These are phyloP conservation scores for Physocephala rufipes DNA, from an alignment of 2,888 invertebrate species.

Conservation along the genomic window DNA sequence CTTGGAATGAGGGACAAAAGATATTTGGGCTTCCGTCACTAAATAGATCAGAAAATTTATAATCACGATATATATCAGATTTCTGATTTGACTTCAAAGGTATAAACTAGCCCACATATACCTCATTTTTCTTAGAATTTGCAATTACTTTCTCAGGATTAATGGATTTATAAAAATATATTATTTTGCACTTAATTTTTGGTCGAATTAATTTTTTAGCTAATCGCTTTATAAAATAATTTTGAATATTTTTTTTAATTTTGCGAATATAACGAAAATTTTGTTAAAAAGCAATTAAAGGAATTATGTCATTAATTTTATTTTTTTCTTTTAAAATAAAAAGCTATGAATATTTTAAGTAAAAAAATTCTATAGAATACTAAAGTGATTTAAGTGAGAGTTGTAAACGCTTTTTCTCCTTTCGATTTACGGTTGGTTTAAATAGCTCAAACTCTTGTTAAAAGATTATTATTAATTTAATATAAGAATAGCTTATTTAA, in stretches of 20 bases:
- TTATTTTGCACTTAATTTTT: not conserved
- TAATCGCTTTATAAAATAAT: conserved; percentile 12
- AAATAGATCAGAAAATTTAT: too few relatives aligned
- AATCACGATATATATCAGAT: too few relatives aligned
- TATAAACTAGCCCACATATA: not conserved
- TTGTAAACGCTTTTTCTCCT: not conserved
- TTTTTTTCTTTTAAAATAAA: not conserved
- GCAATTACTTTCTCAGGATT: conserved; percentile 1
- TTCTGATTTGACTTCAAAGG: too few relatives aligned
- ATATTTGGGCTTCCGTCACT: not conserved
- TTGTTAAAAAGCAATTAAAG: conserved; percentile 17
- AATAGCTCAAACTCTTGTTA: too few relatives aligned
- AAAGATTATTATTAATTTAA: too few relatives aligned
- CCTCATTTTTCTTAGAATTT: conserved; percentile 20
- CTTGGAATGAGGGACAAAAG: not conserved
- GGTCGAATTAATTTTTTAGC: not conserved
- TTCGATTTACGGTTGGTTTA: not conserved
- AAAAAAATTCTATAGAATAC: conserved; percentile 1
- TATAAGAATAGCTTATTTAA: too few relatives aligned
- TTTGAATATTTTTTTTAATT: conserved; percentile 19
- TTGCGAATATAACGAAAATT: conserved; percentile 23
- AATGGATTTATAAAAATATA: not conserved
- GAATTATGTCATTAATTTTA: conserved; percentile 9
- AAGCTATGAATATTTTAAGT: not conserved
- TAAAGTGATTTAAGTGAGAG: not conserved